Evolutionary conservation across 2,888 invertebrate genomes (phyloP), one percentile per base, ranked within the genome.

Genomic region (Stenurella melanura): DNA sequence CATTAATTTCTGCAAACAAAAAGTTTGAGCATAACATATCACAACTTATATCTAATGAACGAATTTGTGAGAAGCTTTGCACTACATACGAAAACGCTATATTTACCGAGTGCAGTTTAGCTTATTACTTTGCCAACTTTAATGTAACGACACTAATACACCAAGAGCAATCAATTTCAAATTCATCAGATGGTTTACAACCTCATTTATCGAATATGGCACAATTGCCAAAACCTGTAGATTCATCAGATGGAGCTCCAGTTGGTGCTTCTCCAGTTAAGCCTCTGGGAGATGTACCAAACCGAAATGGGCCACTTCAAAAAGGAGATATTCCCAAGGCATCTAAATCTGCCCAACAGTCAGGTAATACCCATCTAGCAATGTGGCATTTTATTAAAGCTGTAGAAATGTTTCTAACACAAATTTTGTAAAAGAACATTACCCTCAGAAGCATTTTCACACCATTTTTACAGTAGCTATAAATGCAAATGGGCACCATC

Each of bases 1-100:
- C 38, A 1, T 18, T 66, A 11, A 26, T 79, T 18, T 63, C 56
- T 57, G n/a, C 70, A 7, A 7, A 57, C 5, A 71, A 68, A 38
- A 42, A 34, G 15, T 73, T 66, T 11, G 68, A 77, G 26, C 76
- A 78, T 58, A 72, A 80, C 38, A 56, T 77, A 54, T 57, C 72
- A n/a, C 57, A 63, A 19, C 30, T 75, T 10, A 67, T 76, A 26
- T 26, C 10, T 17, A 58, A 66, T 5, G 42, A 42, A 5, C 11
- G 18, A 1, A 21, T 57, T 19, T 78, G 78, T 18, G 3, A 67
- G 2, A 56, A 69, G 60, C 38, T 78, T 9, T 78, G 79, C 42
- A 12, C 30, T 17, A 71, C 63, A 58, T 72, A 75, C 66, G 56
- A 38, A 19, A 19, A 38, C 1, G 0, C 18, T 19, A 11, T 71